Evolutionary conservation across 53 echinoderm and acorn worm genomes (phyloP).

Genomic region (Paelopatides confundens): DNA sequence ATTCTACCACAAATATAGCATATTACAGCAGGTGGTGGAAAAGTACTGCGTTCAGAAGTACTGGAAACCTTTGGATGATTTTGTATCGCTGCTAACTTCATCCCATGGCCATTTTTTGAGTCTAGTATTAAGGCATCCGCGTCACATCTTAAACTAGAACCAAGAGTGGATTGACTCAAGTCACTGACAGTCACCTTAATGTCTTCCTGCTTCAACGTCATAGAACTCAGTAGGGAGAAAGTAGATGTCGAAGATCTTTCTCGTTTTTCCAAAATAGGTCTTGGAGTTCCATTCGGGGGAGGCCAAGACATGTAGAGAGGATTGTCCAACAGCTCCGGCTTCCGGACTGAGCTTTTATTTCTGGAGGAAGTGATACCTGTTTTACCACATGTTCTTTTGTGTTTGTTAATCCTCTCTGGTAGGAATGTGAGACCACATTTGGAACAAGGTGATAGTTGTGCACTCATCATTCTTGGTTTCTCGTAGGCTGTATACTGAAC

Average conservation of each 20-base stretch:
- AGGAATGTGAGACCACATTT: slow-evolving; percentile 83
- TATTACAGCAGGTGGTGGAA: slow-evolving; percentile 72
- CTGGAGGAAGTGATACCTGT: background rate
- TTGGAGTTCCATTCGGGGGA: background rate
- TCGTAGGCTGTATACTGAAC: too few species aligned
- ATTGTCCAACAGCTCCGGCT: background rate
- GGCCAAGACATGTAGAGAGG: slow-evolving; percentile 42
- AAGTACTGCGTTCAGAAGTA: slow-evolving; percentile 32
- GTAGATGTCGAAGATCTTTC: slow-evolving; percentile 82
- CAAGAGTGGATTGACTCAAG: background rate
- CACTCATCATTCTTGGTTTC: slow-evolving; percentile 23
- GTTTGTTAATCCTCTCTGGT: slow-evolving; percentile 71
- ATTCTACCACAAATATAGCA: slow-evolving; percentile 99
- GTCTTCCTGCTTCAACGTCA: slow-evolving; percentile 71
- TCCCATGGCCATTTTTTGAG: background rate
- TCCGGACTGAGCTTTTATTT: background rate
- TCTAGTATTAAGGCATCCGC: background rate
- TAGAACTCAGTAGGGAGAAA: slow-evolving; percentile 83
- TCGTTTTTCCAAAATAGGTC: slow-evolving; percentile 7
- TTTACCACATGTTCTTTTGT: slow-evolving; percentile 51
- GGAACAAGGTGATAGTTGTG: slow-evolving; percentile 71
- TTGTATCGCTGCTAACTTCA: background rate
- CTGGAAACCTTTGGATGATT: slow-evolving; percentile 1
- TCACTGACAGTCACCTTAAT: slow-evolving; percentile 72
- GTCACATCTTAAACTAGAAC: background rate